Percentiles rank a stretch among this genome's conserved stretches.
phyloP scores from a whole-genome alignment of 2,113 vertebrate genomes.

The Peromyscus leucopus region DNA sequence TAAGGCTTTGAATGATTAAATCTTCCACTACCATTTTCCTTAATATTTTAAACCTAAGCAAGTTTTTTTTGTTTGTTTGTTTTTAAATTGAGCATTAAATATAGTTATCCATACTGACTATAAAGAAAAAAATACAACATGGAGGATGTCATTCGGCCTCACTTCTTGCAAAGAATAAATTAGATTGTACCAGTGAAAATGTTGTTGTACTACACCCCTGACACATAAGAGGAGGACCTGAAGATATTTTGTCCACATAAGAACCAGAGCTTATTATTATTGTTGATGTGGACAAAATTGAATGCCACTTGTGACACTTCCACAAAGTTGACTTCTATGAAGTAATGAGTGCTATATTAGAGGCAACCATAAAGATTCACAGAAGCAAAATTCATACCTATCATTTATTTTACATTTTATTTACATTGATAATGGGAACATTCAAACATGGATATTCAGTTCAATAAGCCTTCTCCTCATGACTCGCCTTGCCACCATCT shows the following conservation, averaged over 20 bases:
- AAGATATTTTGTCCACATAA: neutral
- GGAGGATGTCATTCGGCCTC: neutral
- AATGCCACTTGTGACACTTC: neutral
- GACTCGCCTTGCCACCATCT: neutral
- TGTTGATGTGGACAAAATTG: neutral
- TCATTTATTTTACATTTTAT: neutral
- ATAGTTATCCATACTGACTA: neutral
- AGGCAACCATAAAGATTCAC: neutral
- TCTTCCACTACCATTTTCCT: neutral
- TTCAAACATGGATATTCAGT: neutral
- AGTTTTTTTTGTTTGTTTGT: neutral
- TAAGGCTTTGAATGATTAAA: neutral
- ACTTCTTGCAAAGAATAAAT: neutral
- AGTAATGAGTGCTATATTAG: neutral
- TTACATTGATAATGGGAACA: slow-evolving; percentile 20
- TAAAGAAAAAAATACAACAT: neutral
- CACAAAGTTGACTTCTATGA: neutral
- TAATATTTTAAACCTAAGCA: slow-evolving; percentile 36
- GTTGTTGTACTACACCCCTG: neutral
- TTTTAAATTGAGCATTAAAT: neutral
- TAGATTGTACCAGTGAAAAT: neutral
- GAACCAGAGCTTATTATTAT: neutral
- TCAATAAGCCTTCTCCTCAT: neutral
- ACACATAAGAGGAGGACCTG: neutral
- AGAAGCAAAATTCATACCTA: neutral